Evolutionary conservation across 2,797 vertebrate genomes (phyloP).

Genomic region (Paratrypauchen microcephalus): DNA sequence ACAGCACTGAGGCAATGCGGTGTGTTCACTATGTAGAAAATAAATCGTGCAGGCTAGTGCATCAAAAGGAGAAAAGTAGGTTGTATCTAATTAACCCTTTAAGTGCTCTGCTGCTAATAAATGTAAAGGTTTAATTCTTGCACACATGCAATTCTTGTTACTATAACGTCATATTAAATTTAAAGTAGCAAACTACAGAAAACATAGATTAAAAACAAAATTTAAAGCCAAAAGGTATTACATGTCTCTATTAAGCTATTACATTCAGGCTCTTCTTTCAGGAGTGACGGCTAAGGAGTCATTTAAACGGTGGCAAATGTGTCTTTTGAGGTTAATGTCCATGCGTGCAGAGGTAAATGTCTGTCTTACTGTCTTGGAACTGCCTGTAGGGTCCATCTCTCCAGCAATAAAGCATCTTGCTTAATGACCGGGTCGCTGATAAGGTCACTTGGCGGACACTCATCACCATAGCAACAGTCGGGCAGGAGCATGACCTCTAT

Average conservation of each 20-base stretch:
- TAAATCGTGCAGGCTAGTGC: conserved; percentile 76
- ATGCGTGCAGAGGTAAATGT: conserved; percentile 14
- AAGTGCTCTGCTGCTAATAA: conserved; percentile 17
- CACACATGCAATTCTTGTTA: neutral
- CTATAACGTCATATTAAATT: neutral
- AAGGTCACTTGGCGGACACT: conserved; percentile 88
- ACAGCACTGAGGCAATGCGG: conserved; percentile 33
- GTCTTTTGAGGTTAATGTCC: neutral
- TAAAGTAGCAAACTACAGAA: neutral
- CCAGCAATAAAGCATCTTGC: conserved; percentile 92
- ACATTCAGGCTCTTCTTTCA: neutral
- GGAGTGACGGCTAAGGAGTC: neutral
- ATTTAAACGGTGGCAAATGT: neutral
- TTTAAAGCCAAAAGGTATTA: neutral
- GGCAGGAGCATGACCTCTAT: conserved; percentile 98
- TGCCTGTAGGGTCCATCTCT: conserved; percentile 95
- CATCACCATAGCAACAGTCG: conserved; percentile 98
- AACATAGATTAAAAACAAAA: neutral
- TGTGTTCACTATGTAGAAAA: conserved; percentile 20
- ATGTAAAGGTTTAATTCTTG: neutral
- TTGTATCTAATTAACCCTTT: conserved; percentile 45
- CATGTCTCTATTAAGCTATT: no score
- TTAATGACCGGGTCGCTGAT: conserved; percentile 95
- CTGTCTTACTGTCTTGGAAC: conserved; percentile 90
- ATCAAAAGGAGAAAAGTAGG: conserved; percentile 48